phyloP scores from a whole-genome alignment of 2,113 vertebrate species.

The Kryptolebias marmoratus region DNA sequence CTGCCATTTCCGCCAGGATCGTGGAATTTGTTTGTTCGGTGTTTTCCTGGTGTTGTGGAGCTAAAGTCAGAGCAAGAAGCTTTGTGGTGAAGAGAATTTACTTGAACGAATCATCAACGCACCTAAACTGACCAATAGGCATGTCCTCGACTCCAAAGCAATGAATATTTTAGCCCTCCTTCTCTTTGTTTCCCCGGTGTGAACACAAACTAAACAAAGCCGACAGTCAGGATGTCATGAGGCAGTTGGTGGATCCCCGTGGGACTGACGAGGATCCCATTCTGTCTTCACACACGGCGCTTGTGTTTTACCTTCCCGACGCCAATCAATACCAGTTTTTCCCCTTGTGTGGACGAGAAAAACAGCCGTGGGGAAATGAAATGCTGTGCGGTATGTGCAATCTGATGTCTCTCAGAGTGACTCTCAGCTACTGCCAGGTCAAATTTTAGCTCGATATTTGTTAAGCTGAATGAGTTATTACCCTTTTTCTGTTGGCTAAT shows the following conservation, averaged over 20 bases:
- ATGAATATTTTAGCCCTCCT: slow-evolving; percentile 36
- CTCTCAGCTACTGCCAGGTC: too few relatives aligned
- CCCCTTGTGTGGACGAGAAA: slow-evolving; percentile 9
- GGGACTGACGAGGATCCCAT: slow-evolving; percentile 33
- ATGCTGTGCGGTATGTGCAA: not conserved
- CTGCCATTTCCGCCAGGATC: slow-evolving; percentile 2
- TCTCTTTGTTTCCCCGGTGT: slow-evolving; percentile 11
- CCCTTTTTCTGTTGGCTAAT: too few relatives aligned
- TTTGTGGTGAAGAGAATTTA: not conserved
- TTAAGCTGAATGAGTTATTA: too few relatives aligned
- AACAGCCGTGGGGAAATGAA: slow-evolving; percentile 4
- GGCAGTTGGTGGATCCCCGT: slow-evolving; percentile 9
- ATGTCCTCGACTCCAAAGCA: slow-evolving; percentile 34
- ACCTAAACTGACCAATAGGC: not conserved
- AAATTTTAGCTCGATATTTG: too few relatives aligned
- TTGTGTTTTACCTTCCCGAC: slow-evolving; percentile 4
- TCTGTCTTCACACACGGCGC: slow-evolving; percentile 10
- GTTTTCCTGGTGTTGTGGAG: not conserved
- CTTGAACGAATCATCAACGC: not conserved
- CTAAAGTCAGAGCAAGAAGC: not conserved
- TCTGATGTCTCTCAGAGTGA: too few relatives aligned
- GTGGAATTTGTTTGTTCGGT: not conserved
- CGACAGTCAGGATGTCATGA: slow-evolving; percentile 8
- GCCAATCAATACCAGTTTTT: slow-evolving; percentile 49
- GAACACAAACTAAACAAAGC: slow-evolving; percentile 48